A percentile compares a stretch with the other conserved stretches of the same genome.
phyloP scores from a whole-genome alignment of 2,888 invertebrate species.

The Drosophila sordidapex region DNA sequence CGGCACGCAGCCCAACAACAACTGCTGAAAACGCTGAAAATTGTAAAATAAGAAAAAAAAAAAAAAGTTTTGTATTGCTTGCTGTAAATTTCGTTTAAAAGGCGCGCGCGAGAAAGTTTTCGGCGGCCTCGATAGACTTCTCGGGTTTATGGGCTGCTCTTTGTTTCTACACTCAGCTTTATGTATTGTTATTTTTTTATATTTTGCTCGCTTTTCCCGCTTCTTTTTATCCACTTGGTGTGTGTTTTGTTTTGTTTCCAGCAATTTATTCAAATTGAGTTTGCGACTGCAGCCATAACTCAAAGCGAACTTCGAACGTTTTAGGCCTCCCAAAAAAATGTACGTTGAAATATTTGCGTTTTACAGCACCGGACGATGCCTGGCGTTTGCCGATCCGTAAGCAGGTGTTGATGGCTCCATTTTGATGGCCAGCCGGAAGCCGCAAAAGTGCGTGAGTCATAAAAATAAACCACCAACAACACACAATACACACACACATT shows the following conservation, averaged over 20 bases:
- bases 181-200: constrained; percentile 15
- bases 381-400: constrained; percentile 38
- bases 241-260: constrained; percentile 61
- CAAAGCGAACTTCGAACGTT: constrained; percentile 61
- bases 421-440: constrained; percentile 78
- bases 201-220: background rate
- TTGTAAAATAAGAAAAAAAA: background rate
- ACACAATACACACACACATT: constrained; percentile 21
- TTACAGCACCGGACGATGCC: constrained; percentile 43
- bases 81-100: constrained; percentile 76
- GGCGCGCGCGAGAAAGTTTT: constrained; percentile 61
- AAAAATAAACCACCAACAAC: constrained; percentile 67
- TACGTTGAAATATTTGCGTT: constrained; percentile 39
- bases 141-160: constrained; percentile 53
- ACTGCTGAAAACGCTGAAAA: background rate
- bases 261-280: constrained; percentile 81
- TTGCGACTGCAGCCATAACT: constrained; percentile 78
- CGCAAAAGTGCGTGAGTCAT: constrained; percentile 79
- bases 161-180: constrained; percentile 56
- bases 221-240: constrained; percentile 41
- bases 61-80: constrained; percentile 56
- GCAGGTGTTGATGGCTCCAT: constrained; percentile 79
- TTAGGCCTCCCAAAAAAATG: constrained; percentile 27
- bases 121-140: constrained; percentile 66
- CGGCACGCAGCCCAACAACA: background rate